Conservation (phyloP, 2,113 vertebrate genomes). For the Turdus rufiventris region DNA sequence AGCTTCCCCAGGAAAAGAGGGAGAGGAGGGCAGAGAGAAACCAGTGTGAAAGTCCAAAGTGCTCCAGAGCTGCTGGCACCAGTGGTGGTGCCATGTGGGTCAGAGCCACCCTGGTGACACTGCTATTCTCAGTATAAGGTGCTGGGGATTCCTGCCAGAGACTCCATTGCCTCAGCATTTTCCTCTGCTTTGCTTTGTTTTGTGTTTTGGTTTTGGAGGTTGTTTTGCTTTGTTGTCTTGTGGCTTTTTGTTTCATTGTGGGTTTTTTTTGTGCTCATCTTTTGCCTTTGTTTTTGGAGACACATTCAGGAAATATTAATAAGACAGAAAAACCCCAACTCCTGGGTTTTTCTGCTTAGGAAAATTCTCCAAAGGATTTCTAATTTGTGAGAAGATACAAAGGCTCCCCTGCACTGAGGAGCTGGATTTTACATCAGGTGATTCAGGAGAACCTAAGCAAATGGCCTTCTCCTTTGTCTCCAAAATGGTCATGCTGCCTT, state of each 20-base stretch:
- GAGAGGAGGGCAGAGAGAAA: not conserved
- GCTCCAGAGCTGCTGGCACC: not conserved
- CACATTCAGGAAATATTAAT: not conserved
- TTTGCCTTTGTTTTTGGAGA: not conserved
- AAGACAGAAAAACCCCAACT: not conserved
- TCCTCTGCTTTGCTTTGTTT: not conserved
- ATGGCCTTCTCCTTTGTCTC: conserved; percentile 22
- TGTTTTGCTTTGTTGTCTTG: not conserved
- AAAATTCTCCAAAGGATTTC: not conserved
- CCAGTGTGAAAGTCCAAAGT: accelerated
- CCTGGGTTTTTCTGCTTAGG: not conserved
- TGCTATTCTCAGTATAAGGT: not conserved
- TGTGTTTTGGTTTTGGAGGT: not conserved
- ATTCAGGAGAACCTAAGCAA: not conserved
- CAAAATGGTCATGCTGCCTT: not conserved
- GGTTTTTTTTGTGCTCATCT: not conserved
- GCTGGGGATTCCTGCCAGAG: not conserved
- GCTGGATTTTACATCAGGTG: conserved; percentile 56
- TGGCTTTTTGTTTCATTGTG: not conserved
- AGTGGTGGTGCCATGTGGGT: accelerated
- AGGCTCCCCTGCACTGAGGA: not conserved
- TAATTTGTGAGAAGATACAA: not conserved
- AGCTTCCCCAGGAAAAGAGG: not conserved
- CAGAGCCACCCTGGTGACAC: not conserved
- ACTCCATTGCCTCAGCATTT: not conserved